These are phyloP conservation scores for Chymomyza costata DNA, from an alignment of 1,140 invertebrate genomes.

Conservation along the genomic window DNA sequence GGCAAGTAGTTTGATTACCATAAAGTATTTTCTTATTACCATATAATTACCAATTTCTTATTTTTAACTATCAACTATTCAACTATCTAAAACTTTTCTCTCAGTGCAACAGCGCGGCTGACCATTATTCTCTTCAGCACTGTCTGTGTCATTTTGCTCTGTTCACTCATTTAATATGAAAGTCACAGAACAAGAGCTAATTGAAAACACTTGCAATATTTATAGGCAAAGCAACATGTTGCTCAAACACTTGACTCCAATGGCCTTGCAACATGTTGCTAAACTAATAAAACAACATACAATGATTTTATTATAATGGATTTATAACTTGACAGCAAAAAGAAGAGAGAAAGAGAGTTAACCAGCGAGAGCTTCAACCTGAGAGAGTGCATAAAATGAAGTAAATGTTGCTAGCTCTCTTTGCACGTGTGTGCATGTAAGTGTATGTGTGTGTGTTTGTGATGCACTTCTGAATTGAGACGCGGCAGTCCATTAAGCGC, in stretches of 20 bases:
- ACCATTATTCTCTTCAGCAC: too few species aligned
- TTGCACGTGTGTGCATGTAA: not conserved
- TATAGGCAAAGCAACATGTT: slow-evolving; percentile 66
- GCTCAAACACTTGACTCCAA: slow-evolving; percentile 60
- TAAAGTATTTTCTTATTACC: too few species aligned
- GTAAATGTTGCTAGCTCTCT: not conserved
- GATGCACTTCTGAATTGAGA: slow-evolving; percentile 66
- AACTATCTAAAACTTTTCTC: too few species aligned
- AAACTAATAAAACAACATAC: slow-evolving; percentile 73
- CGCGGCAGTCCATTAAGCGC: slow-evolving; percentile 68
- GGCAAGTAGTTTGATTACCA: too few species aligned
- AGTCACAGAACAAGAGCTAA: slow-evolving; percentile 74
- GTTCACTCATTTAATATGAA: slow-evolving; percentile 71
- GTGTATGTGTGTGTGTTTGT: slow-evolving; percentile 2
- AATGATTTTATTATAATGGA: slow-evolving; percentile 75
- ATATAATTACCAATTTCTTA: too few species aligned
- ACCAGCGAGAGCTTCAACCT: not conserved
- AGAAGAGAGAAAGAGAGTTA: slow-evolving; percentile 10
- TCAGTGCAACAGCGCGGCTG: too few species aligned
- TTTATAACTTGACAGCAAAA: slow-evolving; percentile 58
- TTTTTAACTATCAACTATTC: too few species aligned
- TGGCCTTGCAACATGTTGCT: slow-evolving; percentile 61
- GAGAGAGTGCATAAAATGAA: slow-evolving; percentile 1
- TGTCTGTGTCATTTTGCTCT: too few species aligned
- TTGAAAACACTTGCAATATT: slow-evolving; percentile 75